Conservation (phyloP, 2,888 invertebrate species). For the Polyommatus icarus region DNA sequence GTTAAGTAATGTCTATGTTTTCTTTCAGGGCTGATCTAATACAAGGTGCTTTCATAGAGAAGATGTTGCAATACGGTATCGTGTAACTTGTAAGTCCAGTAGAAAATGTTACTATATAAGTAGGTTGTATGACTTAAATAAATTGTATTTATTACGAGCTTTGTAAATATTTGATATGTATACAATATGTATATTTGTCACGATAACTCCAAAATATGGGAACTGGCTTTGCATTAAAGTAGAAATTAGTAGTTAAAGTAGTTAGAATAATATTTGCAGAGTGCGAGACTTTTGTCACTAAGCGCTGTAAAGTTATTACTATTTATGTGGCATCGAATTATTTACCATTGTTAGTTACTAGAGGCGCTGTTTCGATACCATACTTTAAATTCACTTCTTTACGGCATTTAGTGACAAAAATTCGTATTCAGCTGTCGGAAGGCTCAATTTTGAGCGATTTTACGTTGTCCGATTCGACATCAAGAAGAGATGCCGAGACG, state of each 20-base stretch:
- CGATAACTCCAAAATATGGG: not conserved
- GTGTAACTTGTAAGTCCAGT: conserved; percentile 29
- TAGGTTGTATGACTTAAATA: not conserved
- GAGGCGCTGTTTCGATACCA: too few species aligned
- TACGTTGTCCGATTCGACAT: not conserved
- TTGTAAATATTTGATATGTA: conserved; percentile 1
- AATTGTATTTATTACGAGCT: conserved; percentile 1
- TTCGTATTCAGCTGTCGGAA: too few species aligned
- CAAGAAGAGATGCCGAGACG: not conserved
- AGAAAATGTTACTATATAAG: not conserved
- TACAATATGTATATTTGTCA: not conserved
- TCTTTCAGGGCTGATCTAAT: conserved; percentile 72
- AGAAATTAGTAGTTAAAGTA: not conserved
- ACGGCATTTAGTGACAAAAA: too few species aligned
- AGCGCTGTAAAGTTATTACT: too few species aligned
- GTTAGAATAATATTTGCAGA: not conserved
- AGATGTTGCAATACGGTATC: conserved; percentile 49
- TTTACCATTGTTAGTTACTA: too few species aligned
- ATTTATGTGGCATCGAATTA: too few species aligned
- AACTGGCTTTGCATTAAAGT: not conserved
- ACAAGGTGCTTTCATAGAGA: conserved; percentile 67
- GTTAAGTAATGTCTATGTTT: conserved; percentile 29
- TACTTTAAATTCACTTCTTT: too few species aligned
- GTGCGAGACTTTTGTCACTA: too few species aligned
- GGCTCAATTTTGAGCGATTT: too few species aligned